phyloP scores from a whole-genome alignment of 1,140 invertebrate genomes.

The Trypoxylus dichotomus region DNA sequence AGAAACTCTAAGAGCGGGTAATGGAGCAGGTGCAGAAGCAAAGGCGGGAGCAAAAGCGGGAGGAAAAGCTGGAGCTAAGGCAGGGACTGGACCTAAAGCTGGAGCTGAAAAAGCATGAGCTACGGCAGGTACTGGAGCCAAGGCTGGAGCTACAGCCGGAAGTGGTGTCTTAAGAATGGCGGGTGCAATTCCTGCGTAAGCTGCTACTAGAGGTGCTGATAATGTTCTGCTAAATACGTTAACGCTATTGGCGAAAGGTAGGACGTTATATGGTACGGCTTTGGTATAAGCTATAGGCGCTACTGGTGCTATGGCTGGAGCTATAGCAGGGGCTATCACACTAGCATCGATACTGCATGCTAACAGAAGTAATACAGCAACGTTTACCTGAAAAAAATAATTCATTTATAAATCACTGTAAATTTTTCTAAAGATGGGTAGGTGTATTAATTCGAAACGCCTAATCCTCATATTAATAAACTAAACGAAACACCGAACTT shows the following conservation, averaged over 20 bases:
- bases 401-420: neutral
- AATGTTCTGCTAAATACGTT: conserved; percentile 29
- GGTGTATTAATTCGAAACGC: too few species aligned
- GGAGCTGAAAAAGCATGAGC: neutral
- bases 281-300: conserved; percentile 17
- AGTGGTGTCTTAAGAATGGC: conserved; percentile 1
- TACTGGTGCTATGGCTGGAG: neutral
- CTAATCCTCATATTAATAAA: too few species aligned
- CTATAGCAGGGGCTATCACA: conserved; percentile 7
- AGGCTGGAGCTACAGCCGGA: conserved; percentile 6
- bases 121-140: neutral
- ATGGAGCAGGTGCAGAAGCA: neutral
- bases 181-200: neutral
- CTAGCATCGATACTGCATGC: conserved; percentile 21
- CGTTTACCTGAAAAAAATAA: conserved; percentile 29
- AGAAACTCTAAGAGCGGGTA: conserved; percentile 3
- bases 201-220: neutral
- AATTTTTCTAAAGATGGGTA: neutral
- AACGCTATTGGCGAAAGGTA: conserved; percentile 32
- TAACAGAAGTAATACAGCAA: conserved; percentile 19
- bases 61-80: neutral
- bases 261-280: conserved; percentile 33
- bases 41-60: neutral
- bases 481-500: neutral
- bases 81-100: neutral